A percentile compares a stretch with the other conserved stretches of the same genome.
phyloP scores from a whole-genome alignment of 2,888 invertebrate species.

The Neuroscelio doddi region DNA sequence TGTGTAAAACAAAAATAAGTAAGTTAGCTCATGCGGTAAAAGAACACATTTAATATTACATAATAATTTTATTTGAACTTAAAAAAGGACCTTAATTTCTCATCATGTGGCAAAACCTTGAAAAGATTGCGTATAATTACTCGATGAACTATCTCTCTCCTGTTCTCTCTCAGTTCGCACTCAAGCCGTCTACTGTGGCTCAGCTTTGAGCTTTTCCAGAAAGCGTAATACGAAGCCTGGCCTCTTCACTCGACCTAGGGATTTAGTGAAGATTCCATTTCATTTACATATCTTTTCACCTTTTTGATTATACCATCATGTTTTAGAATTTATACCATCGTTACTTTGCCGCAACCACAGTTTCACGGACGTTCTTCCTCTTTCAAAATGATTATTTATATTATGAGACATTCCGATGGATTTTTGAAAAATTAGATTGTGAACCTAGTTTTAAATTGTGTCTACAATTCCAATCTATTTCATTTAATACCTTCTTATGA shows the following conservation, averaged over 20 bases:
- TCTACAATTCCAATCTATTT: too few relatives aligned
- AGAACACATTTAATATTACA: conserved; percentile 16
- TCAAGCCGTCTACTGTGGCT: conserved; percentile 14
- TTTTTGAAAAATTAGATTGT: too few relatives aligned
- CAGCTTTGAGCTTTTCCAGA: conserved; percentile 25
- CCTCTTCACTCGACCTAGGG: conserved; percentile 18
- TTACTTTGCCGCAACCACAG: conserved; percentile 1
- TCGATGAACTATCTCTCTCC: conserved; percentile 13
- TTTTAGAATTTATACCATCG: conserved; percentile 20
- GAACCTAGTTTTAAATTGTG: too few relatives aligned
- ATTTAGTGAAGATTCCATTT: conserved; percentile 59
- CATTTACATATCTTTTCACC: conserved; percentile 54
- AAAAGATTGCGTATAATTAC: conserved; percentile 41
- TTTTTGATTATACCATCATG: conserved; percentile 28
- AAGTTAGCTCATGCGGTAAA: conserved; percentile 7
- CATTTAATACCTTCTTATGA: too few relatives aligned
- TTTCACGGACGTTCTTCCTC: not conserved
- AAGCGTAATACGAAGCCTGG: conserved; percentile 19
- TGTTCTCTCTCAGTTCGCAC: conserved; percentile 14
- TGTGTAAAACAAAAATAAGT: not conserved
- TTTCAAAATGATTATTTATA: too few relatives aligned
- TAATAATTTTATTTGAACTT: conserved; percentile 22
- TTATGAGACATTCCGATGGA: too few relatives aligned
- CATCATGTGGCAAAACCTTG: conserved; percentile 16
- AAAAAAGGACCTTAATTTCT: conserved; percentile 24